Evolutionary conservation across 2,888 invertebrate species (phyloP).

Genomic region (Halictus quadricinctus): DNA sequence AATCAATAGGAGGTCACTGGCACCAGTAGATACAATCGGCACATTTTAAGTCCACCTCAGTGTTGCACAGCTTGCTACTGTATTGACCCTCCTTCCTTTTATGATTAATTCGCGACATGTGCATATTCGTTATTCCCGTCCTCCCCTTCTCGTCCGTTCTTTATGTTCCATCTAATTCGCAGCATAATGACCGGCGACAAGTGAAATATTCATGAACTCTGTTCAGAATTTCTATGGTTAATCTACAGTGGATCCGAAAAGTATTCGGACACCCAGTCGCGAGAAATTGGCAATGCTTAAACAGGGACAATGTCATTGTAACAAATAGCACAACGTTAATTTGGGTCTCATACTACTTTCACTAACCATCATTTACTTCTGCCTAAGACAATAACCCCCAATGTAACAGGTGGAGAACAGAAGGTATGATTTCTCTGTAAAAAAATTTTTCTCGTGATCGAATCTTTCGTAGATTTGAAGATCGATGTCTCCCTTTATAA

Average conservation of each 20-base stretch:
- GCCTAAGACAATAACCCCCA: too few relatives aligned
- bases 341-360: too few relatives aligned
- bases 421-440: too few relatives aligned
- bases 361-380: too few relatives aligned
- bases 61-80: slow-evolving; percentile 53
- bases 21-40: slow-evolving; percentile 81
- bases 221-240: neutral
- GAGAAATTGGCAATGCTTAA: too few relatives aligned
- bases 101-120: slow-evolving; percentile 43
- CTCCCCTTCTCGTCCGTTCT: neutral
- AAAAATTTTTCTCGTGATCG: too few relatives aligned
- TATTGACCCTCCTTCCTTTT: slow-evolving; percentile 37
- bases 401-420: too few relatives aligned
- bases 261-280: too few relatives aligned
- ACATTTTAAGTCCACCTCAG: slow-evolving; percentile 75
- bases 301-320: too few relatives aligned
- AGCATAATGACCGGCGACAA: neutral
- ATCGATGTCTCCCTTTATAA: too few relatives aligned
- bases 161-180: slow-evolving; percentile 8
- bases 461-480: too few relatives aligned
- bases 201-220: neutral
- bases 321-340: too few relatives aligned
- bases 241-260: neutral
- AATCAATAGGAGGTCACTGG: slow-evolving; percentile 82
- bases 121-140: slow-evolving; percentile 17